Evolutionary conservation across 2,113 vertebrate genomes (phyloP), one percentile per base, ranked within the genome.

Genomic region (Pterocles gutturalis): DNA sequence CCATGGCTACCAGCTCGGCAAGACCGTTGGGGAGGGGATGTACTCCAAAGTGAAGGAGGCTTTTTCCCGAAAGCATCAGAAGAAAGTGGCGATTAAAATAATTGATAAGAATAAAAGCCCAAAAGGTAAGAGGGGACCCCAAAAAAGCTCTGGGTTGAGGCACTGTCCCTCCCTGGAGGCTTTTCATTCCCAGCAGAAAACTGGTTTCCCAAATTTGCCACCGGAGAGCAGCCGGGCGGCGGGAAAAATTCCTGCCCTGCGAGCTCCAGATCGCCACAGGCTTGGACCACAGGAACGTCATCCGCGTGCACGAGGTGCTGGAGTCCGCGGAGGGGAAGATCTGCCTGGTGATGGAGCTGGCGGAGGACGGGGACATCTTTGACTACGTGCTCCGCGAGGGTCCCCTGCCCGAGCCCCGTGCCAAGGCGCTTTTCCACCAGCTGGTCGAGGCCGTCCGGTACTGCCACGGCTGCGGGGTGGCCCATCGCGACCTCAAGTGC

Each of bases 41-140:
- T 98, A 98, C 90, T 98, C 98, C 83, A 98, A 98, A 95, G 98
- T 98, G 88, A 98, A 98, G 93, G 98, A 98, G 88, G 98, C 98
- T 60, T 98, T 98, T 92, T 98, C 98, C 78, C 97, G 96, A 65
- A 98, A 97, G 93, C 98, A 98, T 67, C 91, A 94, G 94, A 94
- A 94, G 86, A 98, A 98, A 94, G 98, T 98, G 89, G 98, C 98
- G 54, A 97, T 98, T 96, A 98, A 98, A 97, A 98, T 98, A 95
- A 98, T 98, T 67, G 97, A 98, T 90, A 98, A 97, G 91, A 95
- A 87, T 64, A 82, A 94, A 96, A 92, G 89, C 65, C 97, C 98
- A 73, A 95, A 98, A 97, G 98, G 98, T 98, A 96, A 98, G 97
- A 69, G 34, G 2, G 9, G 33, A 25, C 25, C 8, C 17, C 1